Evolutionary conservation across 2,113 vertebrate genomes (phyloP), one percentile per base, ranked within the genome.

Genomic region (Lepus americanus): DNA sequence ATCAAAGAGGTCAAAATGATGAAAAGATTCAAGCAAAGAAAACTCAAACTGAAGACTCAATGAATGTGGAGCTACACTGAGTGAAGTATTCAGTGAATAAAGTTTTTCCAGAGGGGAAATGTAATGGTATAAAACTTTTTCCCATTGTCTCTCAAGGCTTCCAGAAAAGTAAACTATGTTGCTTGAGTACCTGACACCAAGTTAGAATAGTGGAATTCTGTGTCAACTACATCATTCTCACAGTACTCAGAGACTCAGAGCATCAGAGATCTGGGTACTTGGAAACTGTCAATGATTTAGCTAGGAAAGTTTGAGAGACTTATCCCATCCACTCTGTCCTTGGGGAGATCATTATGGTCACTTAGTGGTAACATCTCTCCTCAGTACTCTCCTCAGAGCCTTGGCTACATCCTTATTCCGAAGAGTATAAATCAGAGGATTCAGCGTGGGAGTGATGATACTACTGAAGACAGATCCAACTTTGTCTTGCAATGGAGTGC

Each of bases 351-450:
- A 19, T 17, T n/a, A 4, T 2, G 3, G 19, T 59, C 69, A 61
- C 4, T 67, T 19, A 31, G 1, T 74, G 8, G 23, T 3, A 8
- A 17, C 12, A 0, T 74, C 85, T 27, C 76, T 89, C n/a, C 64
- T 79, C 49, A 96, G 7, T 9, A 85, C 33, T 76, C 31, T 92
- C 31, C 69, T 88, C 77, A 96, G 39, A 80, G 87, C 94, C 86
- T 92, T 90, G 7, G 86, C 95, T 22, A 95, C 82, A 61, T 96
- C 95, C 14, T 81, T 95, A 77, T 94, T 96, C n/a, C 61, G 7
- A 10, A 97, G 86, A 80, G 86, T 94, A 79, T 95, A 95, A 76
- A 97, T 97, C 49, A 97, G 4, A 1, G 96, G 91, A 55, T 96
- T 97, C 39, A 97, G 10, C 0, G 89, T 70, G 64, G 93, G 92